Percentiles rank a stretch among this genome's conserved stretches.
phyloP scores from a whole-genome alignment of 2,888 invertebrate genomes.

The Cartodere bifasciata region DNA sequence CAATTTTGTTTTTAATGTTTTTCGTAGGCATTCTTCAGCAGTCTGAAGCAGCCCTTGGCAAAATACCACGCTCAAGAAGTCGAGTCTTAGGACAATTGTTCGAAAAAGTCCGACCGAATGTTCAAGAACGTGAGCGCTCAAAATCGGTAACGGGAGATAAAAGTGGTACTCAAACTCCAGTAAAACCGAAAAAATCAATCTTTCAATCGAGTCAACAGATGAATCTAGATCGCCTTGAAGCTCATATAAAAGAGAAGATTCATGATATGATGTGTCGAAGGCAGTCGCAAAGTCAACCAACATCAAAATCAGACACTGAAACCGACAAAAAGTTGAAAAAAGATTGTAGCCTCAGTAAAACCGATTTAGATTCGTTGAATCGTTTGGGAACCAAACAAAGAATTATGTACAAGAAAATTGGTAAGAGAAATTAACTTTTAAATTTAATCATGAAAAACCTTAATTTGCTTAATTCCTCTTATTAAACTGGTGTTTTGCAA shows the following conservation, averaged over 20 bases:
- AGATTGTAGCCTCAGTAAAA: conserved; percentile 35
- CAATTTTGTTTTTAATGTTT: conserved; percentile 7
- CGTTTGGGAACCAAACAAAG: conserved; percentile 28
- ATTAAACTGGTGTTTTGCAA: no score
- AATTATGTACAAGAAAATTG: conserved; percentile 35
- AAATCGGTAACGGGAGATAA: conserved; percentile 31
- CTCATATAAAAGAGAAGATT: conserved; percentile 36
- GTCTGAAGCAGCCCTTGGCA: conserved; percentile 27
- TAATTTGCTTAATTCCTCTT: no score
- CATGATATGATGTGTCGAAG: conserved; percentile 33
- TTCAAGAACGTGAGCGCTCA: conserved; percentile 31
- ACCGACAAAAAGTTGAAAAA: conserved; percentile 32
- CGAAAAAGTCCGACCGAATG: conserved; percentile 39
- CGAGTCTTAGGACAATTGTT: conserved; percentile 43
- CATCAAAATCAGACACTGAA: conserved; percentile 24
- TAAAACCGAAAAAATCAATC: conserved; percentile 20
- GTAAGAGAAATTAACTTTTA: no score
- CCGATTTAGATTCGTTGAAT: conserved; percentile 28
- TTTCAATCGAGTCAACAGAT: conserved; percentile 24
- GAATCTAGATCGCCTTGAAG: conserved; percentile 33
- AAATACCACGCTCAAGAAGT: conserved; percentile 32
- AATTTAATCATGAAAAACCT: no score
- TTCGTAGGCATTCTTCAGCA: conserved; percentile 27
- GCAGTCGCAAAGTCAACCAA: conserved; percentile 22
- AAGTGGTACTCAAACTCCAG: conserved; percentile 19